Evolutionary conservation across 1,140 invertebrate species (phyloP).

Genomic region (Periplaneta americana): DNA sequence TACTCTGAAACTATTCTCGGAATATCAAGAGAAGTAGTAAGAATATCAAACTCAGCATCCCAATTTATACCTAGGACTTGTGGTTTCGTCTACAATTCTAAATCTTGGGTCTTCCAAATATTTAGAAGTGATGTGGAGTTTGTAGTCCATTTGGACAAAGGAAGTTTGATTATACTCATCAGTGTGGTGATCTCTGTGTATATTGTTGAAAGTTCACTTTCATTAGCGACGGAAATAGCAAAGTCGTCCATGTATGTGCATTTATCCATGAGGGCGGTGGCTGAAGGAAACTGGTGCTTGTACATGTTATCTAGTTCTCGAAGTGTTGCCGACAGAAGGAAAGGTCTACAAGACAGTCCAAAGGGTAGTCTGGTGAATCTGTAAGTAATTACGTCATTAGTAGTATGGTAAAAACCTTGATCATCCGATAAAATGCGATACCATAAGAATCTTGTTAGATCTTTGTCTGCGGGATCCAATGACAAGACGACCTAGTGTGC

Average conservation of each 20-base stretch:
- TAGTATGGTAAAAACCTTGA: background rate
- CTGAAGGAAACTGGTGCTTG: background rate
- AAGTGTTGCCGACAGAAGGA: background rate
- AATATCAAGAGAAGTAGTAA: background rate
- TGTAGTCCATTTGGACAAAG: background rate
- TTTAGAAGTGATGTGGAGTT: background rate
- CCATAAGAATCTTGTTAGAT: slow-evolving; percentile 4
- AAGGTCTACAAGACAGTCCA: background rate
- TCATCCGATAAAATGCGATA: background rate
- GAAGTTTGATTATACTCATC: background rate
- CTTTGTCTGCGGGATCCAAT: background rate
- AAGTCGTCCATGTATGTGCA: background rate
- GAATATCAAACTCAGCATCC: background rate
- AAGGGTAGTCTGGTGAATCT: background rate
- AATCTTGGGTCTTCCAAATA: background rate
- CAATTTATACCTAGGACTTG: background rate
- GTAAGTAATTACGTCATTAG: background rate
- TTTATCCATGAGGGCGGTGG: background rate
- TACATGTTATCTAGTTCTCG: background rate
- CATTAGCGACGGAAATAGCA: background rate
- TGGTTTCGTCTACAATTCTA: background rate
- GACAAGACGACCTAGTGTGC: no score
- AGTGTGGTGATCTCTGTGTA: background rate
- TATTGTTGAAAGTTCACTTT: background rate
- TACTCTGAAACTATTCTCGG: background rate